Evolutionary conservation across 2,888 invertebrate genomes (phyloP), one percentile per base, ranked within the genome.

Genomic region (Pollenia amentaria): DNA sequence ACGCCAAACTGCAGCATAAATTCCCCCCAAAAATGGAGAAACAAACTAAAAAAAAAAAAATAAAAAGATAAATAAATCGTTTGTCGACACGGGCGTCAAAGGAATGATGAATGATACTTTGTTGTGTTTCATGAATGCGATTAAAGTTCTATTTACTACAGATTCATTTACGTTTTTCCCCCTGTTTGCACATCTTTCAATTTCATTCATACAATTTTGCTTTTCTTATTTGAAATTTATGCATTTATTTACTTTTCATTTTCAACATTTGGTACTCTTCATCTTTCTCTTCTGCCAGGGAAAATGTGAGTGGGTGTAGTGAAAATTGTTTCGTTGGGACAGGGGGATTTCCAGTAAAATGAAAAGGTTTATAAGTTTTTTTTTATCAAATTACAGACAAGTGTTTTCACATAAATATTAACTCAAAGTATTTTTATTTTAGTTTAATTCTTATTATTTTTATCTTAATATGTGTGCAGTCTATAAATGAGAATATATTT

Each of bases 41-140:
- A 53, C 16, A 44, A 46, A 51, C 0, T 57, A n/a, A 3, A 9
- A 6, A 44, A 8, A 69, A 16, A 16, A 38, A 11, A 21, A 16
- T 11, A 51, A 9, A 62, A 73, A 72, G 10, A 14, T 40, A 57
- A 78, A 62, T 48, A 53, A 79, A 79, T 78, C 18, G 11, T 78
- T 46, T 64, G 51, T 21, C 62, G 75, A 64, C 79, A 86, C 64
- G 48, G 69, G 73, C 62, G 29, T 75, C 82, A 78, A 85, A 64
- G 48, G 69, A 70, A 79, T 86, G 78, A 86, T 82, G 79, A 75
- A 79, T 86, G 83, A 83, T 79, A 70, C 69, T 79, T 51, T 70
- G 65, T 67, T 65, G 60, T 65, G 57, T 60, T 29, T 55, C 53
- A 57, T 64, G 73, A 75, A 86, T 86, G 83, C 62, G 86, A 80